Conservation (phyloP, 2,888 invertebrate species). For the Liposcelis brunnea region DNA sequence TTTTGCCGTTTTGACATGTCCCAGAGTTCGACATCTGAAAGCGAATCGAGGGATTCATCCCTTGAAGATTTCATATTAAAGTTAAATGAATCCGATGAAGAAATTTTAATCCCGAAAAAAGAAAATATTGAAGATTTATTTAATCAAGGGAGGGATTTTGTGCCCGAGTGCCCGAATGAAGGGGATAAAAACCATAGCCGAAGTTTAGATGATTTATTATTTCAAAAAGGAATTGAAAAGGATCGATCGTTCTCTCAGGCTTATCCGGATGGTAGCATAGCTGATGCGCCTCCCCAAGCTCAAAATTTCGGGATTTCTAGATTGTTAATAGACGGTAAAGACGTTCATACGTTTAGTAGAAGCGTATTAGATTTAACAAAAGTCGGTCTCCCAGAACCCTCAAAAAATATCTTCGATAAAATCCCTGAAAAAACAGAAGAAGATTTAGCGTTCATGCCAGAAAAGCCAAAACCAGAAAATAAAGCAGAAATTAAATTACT, state of each 20-base stretch:
- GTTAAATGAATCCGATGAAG: constrained; percentile 1
- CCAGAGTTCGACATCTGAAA: constrained; percentile 1
- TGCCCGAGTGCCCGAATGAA: no score
- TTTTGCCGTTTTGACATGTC: neutral
- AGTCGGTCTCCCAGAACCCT: neutral
- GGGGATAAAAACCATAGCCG: constrained; percentile 3
- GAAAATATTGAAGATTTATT: neutral
- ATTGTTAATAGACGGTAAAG: neutral
- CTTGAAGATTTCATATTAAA: neutral
- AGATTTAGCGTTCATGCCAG: neutral
- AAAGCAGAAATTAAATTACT: constrained; percentile 34
- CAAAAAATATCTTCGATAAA: neutral
- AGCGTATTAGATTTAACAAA: constrained; percentile 5
- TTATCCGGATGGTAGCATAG: no score
- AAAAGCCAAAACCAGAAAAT: neutral
- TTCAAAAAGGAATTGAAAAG: neutral
- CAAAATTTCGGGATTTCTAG: neutral
- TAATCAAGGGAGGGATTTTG: neutral
- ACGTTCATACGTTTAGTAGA: neutral
- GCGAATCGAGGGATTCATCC: constrained; percentile 2
- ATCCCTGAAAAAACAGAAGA: neutral
- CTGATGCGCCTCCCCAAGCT: no score
- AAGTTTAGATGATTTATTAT: constrained; percentile 6
- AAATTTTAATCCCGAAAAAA: neutral
- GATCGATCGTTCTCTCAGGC: neutral